A percentile compares a stretch with the other conserved stretches of the same genome.
phyloP scores from a whole-genome alignment of 1,140 invertebrate genomes.

The Drosophila asahinai region DNA sequence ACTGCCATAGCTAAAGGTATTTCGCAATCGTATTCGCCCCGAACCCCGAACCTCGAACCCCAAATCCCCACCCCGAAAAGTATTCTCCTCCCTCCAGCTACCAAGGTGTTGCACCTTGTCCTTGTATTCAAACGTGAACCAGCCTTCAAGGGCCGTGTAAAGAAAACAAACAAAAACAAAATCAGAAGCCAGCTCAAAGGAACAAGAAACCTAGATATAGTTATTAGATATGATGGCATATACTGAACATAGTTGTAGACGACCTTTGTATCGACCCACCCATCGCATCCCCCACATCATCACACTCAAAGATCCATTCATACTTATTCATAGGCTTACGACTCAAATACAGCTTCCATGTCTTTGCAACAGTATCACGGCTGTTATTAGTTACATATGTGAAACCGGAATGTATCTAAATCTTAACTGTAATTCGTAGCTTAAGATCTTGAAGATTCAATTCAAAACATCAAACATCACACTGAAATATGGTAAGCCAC shows the following conservation, averaged over 20 bases:
- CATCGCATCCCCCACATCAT: slow-evolving; percentile 37
- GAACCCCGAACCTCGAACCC: slow-evolving; percentile 1
- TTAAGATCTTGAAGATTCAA: slow-evolving; percentile 35
- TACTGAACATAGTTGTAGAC: slow-evolving; percentile 46
- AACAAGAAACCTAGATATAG: slow-evolving; percentile 65
- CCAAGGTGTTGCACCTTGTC: slow-evolving; percentile 33
- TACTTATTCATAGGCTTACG: slow-evolving; percentile 35
- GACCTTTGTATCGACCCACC: slow-evolving; percentile 42
- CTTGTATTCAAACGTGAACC: slow-evolving; percentile 48
- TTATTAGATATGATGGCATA: slow-evolving; percentile 53
- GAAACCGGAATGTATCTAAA: slow-evolving; percentile 60
- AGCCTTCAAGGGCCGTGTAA: slow-evolving; percentile 16
- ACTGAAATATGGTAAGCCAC: slow-evolving; percentile 17
- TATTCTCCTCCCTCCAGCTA: slow-evolving; percentile 59
- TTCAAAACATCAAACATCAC: slow-evolving; percentile 41
- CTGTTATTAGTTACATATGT: slow-evolving; percentile 79
- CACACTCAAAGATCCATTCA: slow-evolving; percentile 37
- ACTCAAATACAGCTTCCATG: slow-evolving; percentile 75
- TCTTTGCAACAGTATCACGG: slow-evolving; percentile 81
- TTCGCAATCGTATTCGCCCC: slow-evolving; percentile 54
- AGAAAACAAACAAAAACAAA: slow-evolving; percentile 1
- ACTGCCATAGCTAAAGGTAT: slow-evolving; percentile 72
- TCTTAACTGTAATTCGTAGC: slow-evolving; percentile 47
- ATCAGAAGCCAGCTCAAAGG: slow-evolving; percentile 64
- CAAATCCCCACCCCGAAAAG: slow-evolving; percentile 38